Percentiles rank a stretch among this genome's conserved stretches.
Evolutionary conservation across 92 coral and sea anemone genomes (phyloP).

Genomic region (Porites divaricata): DNA sequence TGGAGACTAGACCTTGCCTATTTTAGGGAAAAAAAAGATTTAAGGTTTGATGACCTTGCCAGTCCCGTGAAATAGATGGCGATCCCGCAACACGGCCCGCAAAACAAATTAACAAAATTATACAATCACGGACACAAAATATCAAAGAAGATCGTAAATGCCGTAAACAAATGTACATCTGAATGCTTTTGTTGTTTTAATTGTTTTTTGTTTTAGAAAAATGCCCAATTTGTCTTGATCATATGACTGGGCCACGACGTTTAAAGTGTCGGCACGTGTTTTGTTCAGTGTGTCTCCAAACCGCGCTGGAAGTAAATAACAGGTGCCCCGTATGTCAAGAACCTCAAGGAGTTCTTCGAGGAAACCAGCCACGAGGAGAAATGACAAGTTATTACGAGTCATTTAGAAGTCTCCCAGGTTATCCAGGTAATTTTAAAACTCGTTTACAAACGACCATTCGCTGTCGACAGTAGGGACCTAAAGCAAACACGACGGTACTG

Average conservation of each 20-base stretch:
- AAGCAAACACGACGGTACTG: too few relatives aligned
- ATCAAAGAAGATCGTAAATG: background rate
- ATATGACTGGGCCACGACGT: constrained; percentile 36
- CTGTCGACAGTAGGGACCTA: too few relatives aligned
- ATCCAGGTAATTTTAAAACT: constrained; percentile 1
- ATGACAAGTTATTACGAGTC: background rate
- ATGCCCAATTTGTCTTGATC: constrained; percentile 72
- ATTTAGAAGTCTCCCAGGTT: constrained; percentile 16
- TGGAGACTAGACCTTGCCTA: too few relatives aligned
- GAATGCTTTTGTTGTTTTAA: background rate
- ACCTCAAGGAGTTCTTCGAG: constrained; percentile 59
- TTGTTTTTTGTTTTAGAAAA: background rate
- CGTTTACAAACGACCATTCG: too few relatives aligned
- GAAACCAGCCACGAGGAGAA: constrained; percentile 78
- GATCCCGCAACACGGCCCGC: too few relatives aligned
- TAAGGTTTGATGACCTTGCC: too few relatives aligned
- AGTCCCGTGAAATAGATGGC: too few relatives aligned
- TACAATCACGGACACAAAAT: too few relatives aligned
- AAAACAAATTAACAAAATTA: too few relatives aligned
- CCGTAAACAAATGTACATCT: background rate
- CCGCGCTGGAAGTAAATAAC: constrained; percentile 38
- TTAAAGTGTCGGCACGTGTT: constrained; percentile 80
- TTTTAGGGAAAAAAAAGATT: too few relatives aligned
- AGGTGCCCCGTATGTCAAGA: constrained; percentile 65
- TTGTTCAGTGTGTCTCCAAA: constrained; percentile 65